These are phyloP conservation scores for Zelleria hepariella DNA, from an alignment of 2,888 invertebrate genomes.

Conservation along the genomic window DNA sequence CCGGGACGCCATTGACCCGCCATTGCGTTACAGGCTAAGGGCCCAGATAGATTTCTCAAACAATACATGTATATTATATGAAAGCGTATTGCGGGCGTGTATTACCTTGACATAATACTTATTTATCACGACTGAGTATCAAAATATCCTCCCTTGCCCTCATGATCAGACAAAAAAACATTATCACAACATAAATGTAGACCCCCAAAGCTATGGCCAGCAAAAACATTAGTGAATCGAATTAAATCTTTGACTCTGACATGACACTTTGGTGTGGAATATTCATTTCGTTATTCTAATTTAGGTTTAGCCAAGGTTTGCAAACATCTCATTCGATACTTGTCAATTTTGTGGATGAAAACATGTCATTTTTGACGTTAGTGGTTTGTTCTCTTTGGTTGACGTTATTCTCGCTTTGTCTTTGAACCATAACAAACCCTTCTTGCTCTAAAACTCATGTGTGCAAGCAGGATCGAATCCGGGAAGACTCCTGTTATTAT, in stretches of 20 bases:
- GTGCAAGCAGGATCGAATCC: too few species aligned
- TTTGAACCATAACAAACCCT: too few species aligned
- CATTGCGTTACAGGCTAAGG: too few species aligned
- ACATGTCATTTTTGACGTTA: not conserved
- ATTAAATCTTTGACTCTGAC: not conserved
- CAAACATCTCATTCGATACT: too few species aligned
- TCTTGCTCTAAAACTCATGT: too few species aligned
- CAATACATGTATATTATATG: too few species aligned
- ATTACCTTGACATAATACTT: not conserved
- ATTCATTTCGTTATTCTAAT: not conserved
- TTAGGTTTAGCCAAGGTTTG: constrained; percentile 25
- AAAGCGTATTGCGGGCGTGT: too few species aligned
- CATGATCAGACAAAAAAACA: not conserved
- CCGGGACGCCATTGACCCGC: too few species aligned
- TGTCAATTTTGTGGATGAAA: not conserved
- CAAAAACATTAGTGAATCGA: not conserved
- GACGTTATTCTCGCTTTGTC: too few species aligned
- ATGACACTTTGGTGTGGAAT: not conserved
- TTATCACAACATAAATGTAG: not conserved
- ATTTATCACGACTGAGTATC: not conserved
- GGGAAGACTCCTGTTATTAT: too few species aligned
- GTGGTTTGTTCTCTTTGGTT: not conserved
- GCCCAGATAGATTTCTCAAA: too few species aligned
- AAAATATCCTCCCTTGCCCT: not conserved
- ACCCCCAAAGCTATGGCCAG: not conserved